These are phyloP conservation scores for Misgurnus mizolepis DNA, from an alignment of 2,113 vertebrate species.

Conservation along the genomic window DNA sequence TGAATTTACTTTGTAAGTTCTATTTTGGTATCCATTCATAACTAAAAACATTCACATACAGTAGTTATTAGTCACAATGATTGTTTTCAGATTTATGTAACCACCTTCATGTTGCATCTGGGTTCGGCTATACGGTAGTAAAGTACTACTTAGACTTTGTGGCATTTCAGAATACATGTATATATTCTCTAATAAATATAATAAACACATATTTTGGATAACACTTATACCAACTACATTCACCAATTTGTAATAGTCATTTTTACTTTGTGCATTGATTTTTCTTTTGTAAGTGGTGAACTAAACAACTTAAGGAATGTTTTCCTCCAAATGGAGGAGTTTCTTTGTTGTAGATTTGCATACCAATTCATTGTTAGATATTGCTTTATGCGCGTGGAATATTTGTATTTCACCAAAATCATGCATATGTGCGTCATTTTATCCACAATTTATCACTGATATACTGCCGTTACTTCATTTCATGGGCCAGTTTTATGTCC, in stretches of 20 bases:
- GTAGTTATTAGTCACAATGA: not conserved
- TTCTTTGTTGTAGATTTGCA: constrained; percentile 15
- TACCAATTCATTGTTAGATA: not conserved
- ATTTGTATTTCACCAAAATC: not conserved
- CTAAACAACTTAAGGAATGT: constrained; percentile 4
- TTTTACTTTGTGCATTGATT: not conserved
- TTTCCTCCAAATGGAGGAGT: not conserved
- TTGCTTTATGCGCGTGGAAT: not conserved
- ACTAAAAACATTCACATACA: no score
- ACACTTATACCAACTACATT: not conserved
- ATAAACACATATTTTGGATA: constrained; percentile 8
- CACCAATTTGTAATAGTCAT: not conserved
- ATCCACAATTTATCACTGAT: no score
- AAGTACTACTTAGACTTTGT: no score
- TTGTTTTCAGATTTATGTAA: not conserved
- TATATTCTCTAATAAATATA: no score
- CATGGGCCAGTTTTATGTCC: no score
- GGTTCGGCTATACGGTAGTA: no score
- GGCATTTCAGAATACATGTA: no score
- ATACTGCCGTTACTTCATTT: no score
- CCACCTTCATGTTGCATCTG: not conserved
- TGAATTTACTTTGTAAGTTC: no score
- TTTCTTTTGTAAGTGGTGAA: not conserved
- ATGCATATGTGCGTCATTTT: no score
- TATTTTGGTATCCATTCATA: no score